These are phyloP conservation scores for Microplitis mediator DNA, from an alignment of 1,140 invertebrate species.

Conservation along the genomic window DNA sequence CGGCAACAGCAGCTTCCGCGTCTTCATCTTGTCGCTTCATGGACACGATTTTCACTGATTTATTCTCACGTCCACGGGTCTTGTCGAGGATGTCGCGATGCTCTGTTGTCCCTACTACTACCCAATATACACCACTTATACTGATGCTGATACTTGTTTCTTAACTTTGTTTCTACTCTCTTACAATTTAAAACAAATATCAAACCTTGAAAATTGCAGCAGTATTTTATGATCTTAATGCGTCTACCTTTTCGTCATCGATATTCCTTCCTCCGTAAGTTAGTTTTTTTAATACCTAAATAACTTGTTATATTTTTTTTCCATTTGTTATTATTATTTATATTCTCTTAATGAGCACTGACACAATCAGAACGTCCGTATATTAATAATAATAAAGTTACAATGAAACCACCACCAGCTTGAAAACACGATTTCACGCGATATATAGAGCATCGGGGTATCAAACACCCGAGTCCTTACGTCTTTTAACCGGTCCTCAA, in stretches of 20 bases:
- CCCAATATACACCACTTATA: neutral
- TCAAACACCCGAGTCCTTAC: neutral
- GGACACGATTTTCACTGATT: slow-evolving; percentile 40
- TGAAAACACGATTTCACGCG: neutral
- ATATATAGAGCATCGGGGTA: neutral
- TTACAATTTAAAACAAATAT: neutral
- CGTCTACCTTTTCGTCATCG: slow-evolving; percentile 12
- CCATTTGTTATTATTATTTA: neutral
- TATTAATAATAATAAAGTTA: slow-evolving; percentile 4
- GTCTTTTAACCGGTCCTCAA: neutral
- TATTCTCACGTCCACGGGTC: slow-evolving; percentile 20
- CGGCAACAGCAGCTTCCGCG: slow-evolving; percentile 36
- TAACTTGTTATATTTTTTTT: neutral
- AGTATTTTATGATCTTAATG: neutral
- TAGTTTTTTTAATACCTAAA: neutral
- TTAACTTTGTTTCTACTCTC: neutral
- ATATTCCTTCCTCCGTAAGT: neutral
- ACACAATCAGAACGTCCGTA: slow-evolving; percentile 16
- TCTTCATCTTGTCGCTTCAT: slow-evolving; percentile 48
- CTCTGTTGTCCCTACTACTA: slow-evolving; percentile 27
- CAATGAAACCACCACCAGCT: neutral
- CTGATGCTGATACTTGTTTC: slow-evolving; percentile 8
- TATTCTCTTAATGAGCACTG: neutral
- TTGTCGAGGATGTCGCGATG: slow-evolving; percentile 18
- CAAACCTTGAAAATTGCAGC: neutral